These are phyloP conservation scores for Diploscapter pachys DNA, from an alignment of 1,140 invertebrate species.

Conservation along the genomic window DNA sequence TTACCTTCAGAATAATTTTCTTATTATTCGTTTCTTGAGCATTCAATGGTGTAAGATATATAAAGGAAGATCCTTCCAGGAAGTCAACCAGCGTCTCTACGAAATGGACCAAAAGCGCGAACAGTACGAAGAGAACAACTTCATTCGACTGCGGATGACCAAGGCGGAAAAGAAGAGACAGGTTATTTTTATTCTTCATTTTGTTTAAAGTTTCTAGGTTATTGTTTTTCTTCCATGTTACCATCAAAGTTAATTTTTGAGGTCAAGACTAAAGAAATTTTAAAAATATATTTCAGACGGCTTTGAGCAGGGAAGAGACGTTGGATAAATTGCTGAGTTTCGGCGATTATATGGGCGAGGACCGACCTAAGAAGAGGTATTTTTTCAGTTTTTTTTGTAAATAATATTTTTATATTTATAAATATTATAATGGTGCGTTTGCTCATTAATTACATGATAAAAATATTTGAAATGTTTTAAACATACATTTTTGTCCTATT, in stretches of 20 bases:
- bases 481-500: not conserved
- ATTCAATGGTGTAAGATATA: not conserved
- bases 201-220: too few relatives aligned
- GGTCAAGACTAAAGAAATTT: too few relatives aligned
- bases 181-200: slow-evolving; percentile 60
- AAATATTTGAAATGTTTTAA: too few relatives aligned
- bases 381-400: too few relatives aligned
- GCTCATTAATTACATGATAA: too few relatives aligned
- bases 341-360: slow-evolving; percentile 52
- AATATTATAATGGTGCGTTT: too few relatives aligned
- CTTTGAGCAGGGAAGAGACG: slow-evolving; percentile 71
- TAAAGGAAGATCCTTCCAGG: slow-evolving; percentile 61
- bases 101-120: slow-evolving; percentile 55
- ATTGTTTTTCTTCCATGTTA: too few relatives aligned
- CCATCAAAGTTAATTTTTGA: too few relatives aligned
- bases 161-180: slow-evolving; percentile 79
- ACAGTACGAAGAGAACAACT: slow-evolving; percentile 83
- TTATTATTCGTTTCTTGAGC: too few relatives aligned
- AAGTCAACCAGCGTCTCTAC: slow-evolving; percentile 63
- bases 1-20: too few relatives aligned
- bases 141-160: slow-evolving; percentile 79
- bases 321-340: slow-evolving; percentile 71
- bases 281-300: too few relatives aligned
- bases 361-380: slow-evolving; percentile 11
- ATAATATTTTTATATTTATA: too few relatives aligned